Evolutionary conservation across 2,113 vertebrate species (phyloP), one percentile per base, ranked within the genome.

Genomic region (Myrmecobius fasciatus): DNA sequence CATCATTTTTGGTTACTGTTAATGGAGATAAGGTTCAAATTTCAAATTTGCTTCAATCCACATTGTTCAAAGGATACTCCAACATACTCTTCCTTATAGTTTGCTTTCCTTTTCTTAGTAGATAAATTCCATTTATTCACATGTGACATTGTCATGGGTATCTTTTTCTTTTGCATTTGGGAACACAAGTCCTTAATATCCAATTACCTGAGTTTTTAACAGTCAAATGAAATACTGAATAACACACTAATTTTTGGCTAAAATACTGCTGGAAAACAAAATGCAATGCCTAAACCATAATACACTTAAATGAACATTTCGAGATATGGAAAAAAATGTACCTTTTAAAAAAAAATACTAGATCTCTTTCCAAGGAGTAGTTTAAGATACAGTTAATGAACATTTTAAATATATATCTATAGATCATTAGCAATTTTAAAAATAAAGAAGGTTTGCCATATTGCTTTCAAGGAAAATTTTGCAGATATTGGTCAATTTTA

Each of bases 31-130:
- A 75, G 67, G 43, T 83, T 83, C 14, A 83, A n/a, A n/a, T 94
- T 92, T 94, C 24, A 52, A 95, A 93, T 95, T 56, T 95, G 60
- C n/a, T 91, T 95, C 17, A 95, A 52, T 52, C 93, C 47, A 36
- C 20, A 54, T 83, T 6, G 43, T 43, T 83, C 67, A 83, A 83
- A 83, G 17, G 22, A 93, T 89, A 94, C 53, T 92, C 83, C 92
- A 90, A 96, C 17, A 49, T 26, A 90, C 14, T 93, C 14, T 94
- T 46, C 22, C 89, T n/a, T 0, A 90, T 67, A 89, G 6, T 83
- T 4, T 91, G 93, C 17, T 92, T 8, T 96, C 95, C 17, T 91
- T 83, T 47, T 90, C 3, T 89, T 91, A 49, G 28, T 26, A n/a
- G 89, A 93, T 83, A 90, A 53, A 20, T 91, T 20, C 54, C 28